phyloP scores from a whole-genome alignment of 2,113 vertebrate genomes.

The Argyrosomus japonicus region DNA sequence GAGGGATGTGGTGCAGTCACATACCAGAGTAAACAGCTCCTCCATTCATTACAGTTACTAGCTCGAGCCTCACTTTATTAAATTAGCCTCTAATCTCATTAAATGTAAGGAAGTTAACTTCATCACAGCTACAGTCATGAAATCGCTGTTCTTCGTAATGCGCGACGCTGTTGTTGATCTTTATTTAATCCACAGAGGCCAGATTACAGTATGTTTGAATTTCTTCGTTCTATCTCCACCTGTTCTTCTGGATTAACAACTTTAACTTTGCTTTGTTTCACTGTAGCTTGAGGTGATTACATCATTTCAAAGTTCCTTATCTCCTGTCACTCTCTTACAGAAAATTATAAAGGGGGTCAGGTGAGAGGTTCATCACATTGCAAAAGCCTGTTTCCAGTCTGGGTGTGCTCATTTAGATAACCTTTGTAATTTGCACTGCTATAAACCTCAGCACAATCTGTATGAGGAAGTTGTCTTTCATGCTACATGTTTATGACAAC shows the following conservation, averaged over 20 bases:
- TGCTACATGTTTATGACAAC: conserved; percentile 22
- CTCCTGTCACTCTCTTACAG: conserved; percentile 13
- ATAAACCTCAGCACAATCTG: conserved; percentile 1
- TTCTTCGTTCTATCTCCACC: not conserved
- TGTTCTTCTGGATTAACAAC: not conserved
- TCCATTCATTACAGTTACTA: conserved; percentile 18
- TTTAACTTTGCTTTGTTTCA: not conserved
- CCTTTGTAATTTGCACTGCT: conserved; percentile 40
- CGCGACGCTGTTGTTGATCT: not conserved
- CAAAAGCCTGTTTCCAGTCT: not conserved
- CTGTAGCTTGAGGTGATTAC: not conserved
- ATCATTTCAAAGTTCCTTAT: conserved; percentile 20
- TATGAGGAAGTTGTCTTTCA: not conserved
- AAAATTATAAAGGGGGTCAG: conserved; percentile 7
- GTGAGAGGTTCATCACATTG: conserved; percentile 7
- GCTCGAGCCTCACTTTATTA: conserved; percentile 10
- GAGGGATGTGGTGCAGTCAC: not conserved
- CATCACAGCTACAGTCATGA: not conserved
- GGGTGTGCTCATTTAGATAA: conserved; percentile 8
- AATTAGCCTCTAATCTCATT: conserved; percentile 8
- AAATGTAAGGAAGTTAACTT: not conserved
- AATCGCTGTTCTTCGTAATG: not conserved
- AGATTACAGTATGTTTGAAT: not conserved
- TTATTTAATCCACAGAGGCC: not conserved
- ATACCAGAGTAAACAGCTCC: conserved; percentile 12